Conservation (phyloP, 2,888 invertebrate species). For the Polydrusus cervinus region DNA sequence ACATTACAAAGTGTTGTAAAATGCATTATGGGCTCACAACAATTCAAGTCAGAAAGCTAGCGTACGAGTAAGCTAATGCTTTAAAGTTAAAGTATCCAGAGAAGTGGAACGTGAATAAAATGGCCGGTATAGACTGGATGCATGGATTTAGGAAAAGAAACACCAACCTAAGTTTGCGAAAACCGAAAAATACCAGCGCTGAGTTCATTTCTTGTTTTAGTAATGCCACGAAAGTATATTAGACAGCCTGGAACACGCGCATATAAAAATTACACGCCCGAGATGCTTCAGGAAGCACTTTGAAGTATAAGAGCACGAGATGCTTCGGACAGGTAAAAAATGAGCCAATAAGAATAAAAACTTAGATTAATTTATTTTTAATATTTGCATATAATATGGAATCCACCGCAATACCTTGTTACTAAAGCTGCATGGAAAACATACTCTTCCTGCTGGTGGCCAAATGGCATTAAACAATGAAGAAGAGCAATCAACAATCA, state of each 20-base stretch:
- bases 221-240: neutral
- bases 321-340: conserved; percentile 11
- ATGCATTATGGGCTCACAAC: too few relatives aligned
- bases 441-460: conserved; percentile 14
- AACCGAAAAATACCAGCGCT: too few relatives aligned
- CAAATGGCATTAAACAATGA: conserved; percentile 22
- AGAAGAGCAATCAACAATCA: conserved; percentile 13
- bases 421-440: neutral
- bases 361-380: conserved; percentile 14
- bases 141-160: too few relatives aligned
- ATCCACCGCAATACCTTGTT: conserved; percentile 13
- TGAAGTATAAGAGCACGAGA: conserved; percentile 21
- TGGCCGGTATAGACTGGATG: too few relatives aligned
- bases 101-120: too few relatives aligned
- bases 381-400: conserved; percentile 22
- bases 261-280: conserved; percentile 2
- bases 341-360: conserved; percentile 16
- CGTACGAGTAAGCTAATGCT: too few relatives aligned
- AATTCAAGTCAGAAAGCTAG: too few relatives aligned
- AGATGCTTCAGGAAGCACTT: conserved; percentile 12
- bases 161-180: too few relatives aligned
- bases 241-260: neutral
- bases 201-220: neutral
- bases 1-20: too few relatives aligned
- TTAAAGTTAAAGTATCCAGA: too few relatives aligned